A percentile compares a stretch with the other conserved stretches of the same genome.
These are phyloP conservation scores for Larimichthys crocea DNA, from an alignment of 2,113 vertebrate genomes.

Conservation along the genomic window DNA sequence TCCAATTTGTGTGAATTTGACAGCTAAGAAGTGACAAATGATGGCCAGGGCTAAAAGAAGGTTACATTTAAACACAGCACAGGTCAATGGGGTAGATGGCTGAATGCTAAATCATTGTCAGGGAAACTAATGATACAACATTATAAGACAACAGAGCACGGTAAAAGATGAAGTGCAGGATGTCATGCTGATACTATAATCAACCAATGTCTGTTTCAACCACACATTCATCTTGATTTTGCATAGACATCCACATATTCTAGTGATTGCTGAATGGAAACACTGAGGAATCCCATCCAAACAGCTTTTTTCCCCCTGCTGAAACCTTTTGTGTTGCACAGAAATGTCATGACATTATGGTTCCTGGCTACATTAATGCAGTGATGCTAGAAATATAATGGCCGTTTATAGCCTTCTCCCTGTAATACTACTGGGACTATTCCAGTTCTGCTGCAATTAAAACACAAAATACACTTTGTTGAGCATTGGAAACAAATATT, in stretches of 20 bases:
- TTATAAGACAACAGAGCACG: slow-evolving; percentile 83
- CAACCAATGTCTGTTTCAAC: slow-evolving; percentile 76
- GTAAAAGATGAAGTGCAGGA: slow-evolving; percentile 81
- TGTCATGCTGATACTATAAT: slow-evolving; percentile 77
- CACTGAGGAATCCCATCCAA: slow-evolving; percentile 65
- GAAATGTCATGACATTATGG: slow-evolving; percentile 43
- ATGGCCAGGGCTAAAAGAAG: slow-evolving; percentile 80
- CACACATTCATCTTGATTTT: slow-evolving; percentile 87
- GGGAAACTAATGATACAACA: slow-evolving; percentile 86
- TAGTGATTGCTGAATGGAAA: slow-evolving; percentile 70
- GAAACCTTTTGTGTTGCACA: slow-evolving; percentile 62
- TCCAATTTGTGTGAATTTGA: slow-evolving; percentile 83
- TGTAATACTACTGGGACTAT: slow-evolving; percentile 37
- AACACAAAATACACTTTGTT: slow-evolving; percentile 57
- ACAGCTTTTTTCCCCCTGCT: slow-evolving; percentile 64
- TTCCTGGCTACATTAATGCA: slow-evolving; percentile 5
- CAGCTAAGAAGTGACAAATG: slow-evolving; percentile 84
- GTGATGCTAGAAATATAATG: slow-evolving; percentile 16
- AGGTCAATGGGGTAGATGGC: slow-evolving; percentile 82
- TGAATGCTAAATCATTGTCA: slow-evolving; percentile 88
- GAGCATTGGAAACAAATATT: slow-evolving; percentile 76
- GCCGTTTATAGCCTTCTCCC: slow-evolving; percentile 16
- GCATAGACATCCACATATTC: slow-evolving; percentile 84
- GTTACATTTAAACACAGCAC: slow-evolving; percentile 86
- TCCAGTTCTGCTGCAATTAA: slow-evolving; percentile 39